Percentiles rank a stretch among this genome's conserved stretches.
Conservation (phyloP, 64 coral and sea anemone genomes). For the Platygyra sinensis region DNA sequence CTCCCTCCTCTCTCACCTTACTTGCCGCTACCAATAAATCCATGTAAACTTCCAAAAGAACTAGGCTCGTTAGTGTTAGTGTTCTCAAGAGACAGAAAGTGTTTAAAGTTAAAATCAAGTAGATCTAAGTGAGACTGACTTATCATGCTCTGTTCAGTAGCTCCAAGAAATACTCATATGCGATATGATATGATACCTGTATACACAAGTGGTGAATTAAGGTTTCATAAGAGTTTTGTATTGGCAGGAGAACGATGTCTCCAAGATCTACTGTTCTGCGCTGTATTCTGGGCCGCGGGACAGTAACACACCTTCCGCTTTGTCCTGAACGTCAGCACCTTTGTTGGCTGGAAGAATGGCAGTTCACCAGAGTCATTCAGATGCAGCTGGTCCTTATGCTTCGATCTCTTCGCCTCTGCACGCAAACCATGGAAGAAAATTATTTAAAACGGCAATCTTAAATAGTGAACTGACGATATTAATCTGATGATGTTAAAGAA, state of each 20-base stretch:
- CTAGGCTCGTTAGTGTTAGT: no score
- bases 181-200: slow-evolving; percentile 11
- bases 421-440: not conserved
- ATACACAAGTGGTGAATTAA: slow-evolving; percentile 71
- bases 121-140: no score
- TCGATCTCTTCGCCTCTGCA: slow-evolving; percentile 11
- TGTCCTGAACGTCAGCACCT: slow-evolving; percentile 3
- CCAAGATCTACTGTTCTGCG: slow-evolving; percentile 53
- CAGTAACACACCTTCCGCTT: slow-evolving; percentile 27
- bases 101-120: no score
- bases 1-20: no score
- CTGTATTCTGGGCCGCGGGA: slow-evolving; percentile 28
- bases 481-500: no score
- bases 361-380: slow-evolving; percentile 8
- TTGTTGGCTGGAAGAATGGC: slow-evolving; percentile 25
- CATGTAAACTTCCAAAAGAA: no score
- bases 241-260: slow-evolving; percentile 70
- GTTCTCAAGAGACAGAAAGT: no score
- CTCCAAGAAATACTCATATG: no score
- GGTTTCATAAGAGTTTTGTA: slow-evolving; percentile 46
- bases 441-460: not conserved
- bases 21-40: no score
- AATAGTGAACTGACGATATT: not conserved
- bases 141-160: no score
- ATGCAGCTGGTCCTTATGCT: slow-evolving; percentile 34